Evolutionary conservation across 2,797 vertebrate species (phyloP), one percentile per base, ranked within the genome.

Genomic region (Phoeniculus purpureus): DNA sequence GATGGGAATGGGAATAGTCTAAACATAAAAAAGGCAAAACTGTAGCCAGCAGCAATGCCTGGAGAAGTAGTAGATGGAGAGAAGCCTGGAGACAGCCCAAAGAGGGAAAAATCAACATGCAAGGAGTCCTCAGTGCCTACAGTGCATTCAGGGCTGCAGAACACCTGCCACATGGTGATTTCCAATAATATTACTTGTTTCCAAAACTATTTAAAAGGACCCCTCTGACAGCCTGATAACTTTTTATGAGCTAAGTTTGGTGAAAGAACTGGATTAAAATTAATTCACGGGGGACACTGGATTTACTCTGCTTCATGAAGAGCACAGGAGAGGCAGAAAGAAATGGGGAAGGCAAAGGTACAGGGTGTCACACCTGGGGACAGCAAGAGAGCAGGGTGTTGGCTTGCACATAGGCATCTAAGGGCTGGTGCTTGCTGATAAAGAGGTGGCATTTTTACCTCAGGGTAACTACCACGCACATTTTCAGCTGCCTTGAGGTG

Each of bases 381-480:
- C 5, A 9, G 65, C 18, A 45, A 83, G 61, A 70, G 48, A 88
- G 23, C 48, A 23, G 0, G 0, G 48, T 75, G 81, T 29, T 82
- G 78, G 65, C 31, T 71, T 55, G 82, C 89, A 92, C 10, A 6
- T 76, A 85, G 1, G 2, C 58, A 61, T 51, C 60, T 60, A 18
- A 59, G 47, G 60, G 50, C 68, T 79, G 71, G 32, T 77, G 40
- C 26, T 60, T 81, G 54, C 71, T 94, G 84, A 85, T 87, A 80
- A 85, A 90, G 64, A 82, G 20, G 43, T 3, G 3, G 31, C 61
- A 85, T 74, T 94, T 94, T 92, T 45, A 82, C 89, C 84, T 72
- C 72, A 65, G 79, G 79, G 84, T 45, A 90, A 13, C 51, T 68
- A 70, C 83, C 10, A 14, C 0, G 3, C 25, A 59, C 1, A 1